Evolutionary conservation across 2,888 invertebrate genomes (phyloP), one percentile per base, ranked within the genome.

Genomic region (Tetramorium bicarinatum): DNA sequence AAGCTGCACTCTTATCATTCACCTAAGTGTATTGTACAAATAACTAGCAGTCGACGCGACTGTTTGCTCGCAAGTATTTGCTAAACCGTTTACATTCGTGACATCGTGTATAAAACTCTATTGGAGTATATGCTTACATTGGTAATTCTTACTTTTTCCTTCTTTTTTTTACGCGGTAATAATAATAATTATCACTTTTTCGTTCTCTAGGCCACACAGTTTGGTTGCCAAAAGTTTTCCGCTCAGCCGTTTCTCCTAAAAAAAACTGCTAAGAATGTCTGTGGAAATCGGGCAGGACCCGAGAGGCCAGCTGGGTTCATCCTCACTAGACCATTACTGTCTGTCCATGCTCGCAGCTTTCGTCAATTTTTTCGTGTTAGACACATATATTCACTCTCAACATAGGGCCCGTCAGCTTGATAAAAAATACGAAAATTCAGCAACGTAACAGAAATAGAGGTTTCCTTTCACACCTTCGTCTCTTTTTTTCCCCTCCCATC

Each of bases 61-160:
- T 92, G 88, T 91, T 91, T 93, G 92, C 91, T 91, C 90, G 90
- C 91, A 92, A 92, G 92, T 93, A 94, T 91, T 93, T 92, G 92
- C 93, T 94, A 94, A 94, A 92, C 91, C 94, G 93, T 93, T 94
- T 94, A 94, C 93, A 94, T 94, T 94, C 94, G 94, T 94, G 94
- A 94, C 94, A 94, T 93, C 90, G 93, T 94, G 94, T 95, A 95
- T 94, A 94, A 95, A 95, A 95, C 94, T 95, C 94, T 94, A 94
- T 94, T 92, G 93, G 94, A 94, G 94, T 94, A 95, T 93, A 94
- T 94, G 94, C 94, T 94, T 95, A 94, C 94, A 93, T 93, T 93
- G 93, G 91, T 93, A 92, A 91, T 91, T 90, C 90, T 87, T 90
- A 91, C 85, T 89, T 91, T 76, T 86, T 87, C 84, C 87, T 54